Evolutionary conservation across 1,140 invertebrate genomes (phyloP).

Genomic region (Diplogasteroides magnus): DNA sequence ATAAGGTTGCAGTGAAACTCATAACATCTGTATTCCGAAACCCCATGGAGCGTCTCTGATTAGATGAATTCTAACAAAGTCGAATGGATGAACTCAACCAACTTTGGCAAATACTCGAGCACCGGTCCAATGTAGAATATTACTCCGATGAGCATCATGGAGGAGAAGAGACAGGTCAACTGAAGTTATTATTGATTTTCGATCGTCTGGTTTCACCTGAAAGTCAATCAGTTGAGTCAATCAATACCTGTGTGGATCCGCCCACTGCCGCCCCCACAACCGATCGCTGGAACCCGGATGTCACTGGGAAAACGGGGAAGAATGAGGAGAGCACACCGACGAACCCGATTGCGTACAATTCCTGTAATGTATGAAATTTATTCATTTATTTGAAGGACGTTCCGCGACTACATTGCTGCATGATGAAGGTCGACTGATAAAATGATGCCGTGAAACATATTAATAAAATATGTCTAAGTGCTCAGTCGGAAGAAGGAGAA

Average conservation of each 20-base stretch:
- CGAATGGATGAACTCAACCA: no score
- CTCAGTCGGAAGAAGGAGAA: no score
- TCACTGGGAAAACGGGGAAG: conserved; percentile 55
- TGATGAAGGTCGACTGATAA: no score
- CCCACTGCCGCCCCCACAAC: conserved; percentile 48
- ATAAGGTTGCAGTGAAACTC: no score
- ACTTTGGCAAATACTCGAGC: conserved; percentile 51
- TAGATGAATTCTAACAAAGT: no score
- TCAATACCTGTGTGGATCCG: conserved; percentile 48
- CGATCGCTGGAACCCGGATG: conserved; percentile 51
- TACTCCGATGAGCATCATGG: conserved; percentile 44
- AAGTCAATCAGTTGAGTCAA: no score
- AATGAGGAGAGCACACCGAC: conserved; percentile 49
- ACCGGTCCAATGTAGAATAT: conserved; percentile 50
- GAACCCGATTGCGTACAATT: conserved; percentile 50
- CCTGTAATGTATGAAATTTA: conserved; percentile 26
- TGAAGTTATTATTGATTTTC: conserved; percentile 13
- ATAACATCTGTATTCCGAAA: no score
- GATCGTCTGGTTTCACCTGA: background rate
- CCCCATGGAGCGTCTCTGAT: no score
- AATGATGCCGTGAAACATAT: no score
- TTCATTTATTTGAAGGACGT: no score
- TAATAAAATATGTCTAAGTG: no score
- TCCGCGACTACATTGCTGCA: no score
- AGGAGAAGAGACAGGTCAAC: conserved; percentile 49